Evolutionary conservation across 2,888 invertebrate species (phyloP).

Genomic region (Therioaphis trifolii): DNA sequence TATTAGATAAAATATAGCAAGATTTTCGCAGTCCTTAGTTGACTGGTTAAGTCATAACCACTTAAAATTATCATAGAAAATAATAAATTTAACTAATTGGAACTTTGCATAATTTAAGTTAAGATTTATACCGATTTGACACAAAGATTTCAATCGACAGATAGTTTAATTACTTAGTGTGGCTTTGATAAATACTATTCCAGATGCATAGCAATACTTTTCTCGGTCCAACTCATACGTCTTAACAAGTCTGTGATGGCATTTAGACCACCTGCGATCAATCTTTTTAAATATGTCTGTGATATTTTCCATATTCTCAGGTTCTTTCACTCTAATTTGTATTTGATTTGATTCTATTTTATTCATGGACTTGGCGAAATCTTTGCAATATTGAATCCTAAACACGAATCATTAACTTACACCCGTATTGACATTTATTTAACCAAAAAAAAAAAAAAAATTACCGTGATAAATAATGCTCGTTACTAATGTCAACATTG

Average conservation of each 20-base stretch:
- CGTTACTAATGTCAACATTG: slow-evolving; percentile 74
- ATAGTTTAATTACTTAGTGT: slow-evolving; percentile 71
- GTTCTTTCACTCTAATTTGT: slow-evolving; percentile 73
- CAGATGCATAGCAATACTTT: slow-evolving; percentile 73
- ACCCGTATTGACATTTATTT: slow-evolving; percentile 61
- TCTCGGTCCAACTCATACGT: slow-evolving; percentile 68
- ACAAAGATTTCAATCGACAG: too few relatives aligned
- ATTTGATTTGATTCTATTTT: slow-evolving; percentile 68
- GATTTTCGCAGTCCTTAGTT: too few relatives aligned
- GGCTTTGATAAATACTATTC: slow-evolving; percentile 74
- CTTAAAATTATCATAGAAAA: too few relatives aligned
- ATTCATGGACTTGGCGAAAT: slow-evolving; percentile 63
- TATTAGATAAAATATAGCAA: too few relatives aligned
- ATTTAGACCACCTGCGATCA: slow-evolving; percentile 51
- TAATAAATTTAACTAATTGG: too few relatives aligned
- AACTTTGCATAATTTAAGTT: too few relatives aligned
- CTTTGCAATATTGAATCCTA: slow-evolving; percentile 57
- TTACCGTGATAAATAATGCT: slow-evolving; percentile 76
- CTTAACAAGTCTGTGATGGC: slow-evolving; percentile 34
- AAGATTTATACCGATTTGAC: too few relatives aligned
- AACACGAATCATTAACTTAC: not conserved
- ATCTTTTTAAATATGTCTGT: slow-evolving; percentile 68
- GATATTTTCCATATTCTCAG: slow-evolving; percentile 73
- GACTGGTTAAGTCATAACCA: too few relatives aligned
- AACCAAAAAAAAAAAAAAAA: slow-evolving; percentile 59